phyloP scores from a whole-genome alignment of 2,113 vertebrate species.

The Burhinus bistriatus region DNA sequence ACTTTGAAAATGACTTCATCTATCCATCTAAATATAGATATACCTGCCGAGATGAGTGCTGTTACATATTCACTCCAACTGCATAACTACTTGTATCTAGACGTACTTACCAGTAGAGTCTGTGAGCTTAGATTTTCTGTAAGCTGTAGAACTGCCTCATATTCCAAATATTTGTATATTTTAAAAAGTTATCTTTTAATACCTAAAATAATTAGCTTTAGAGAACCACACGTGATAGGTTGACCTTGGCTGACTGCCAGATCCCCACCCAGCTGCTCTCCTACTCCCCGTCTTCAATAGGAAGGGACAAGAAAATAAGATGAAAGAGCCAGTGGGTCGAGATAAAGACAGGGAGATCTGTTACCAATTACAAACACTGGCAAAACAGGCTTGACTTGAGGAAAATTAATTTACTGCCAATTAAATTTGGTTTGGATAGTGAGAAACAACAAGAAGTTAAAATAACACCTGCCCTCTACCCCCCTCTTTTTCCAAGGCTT shows the following conservation, averaged over 20 bases:
- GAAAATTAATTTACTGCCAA: background rate
- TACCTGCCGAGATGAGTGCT: rapidly evolving
- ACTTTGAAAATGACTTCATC: background rate
- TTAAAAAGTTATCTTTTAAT: background rate
- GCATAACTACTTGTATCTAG: background rate
- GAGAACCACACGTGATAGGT: background rate
- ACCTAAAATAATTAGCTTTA: background rate
- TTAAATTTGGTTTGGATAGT: background rate
- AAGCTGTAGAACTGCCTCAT: background rate
- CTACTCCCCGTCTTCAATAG: background rate
- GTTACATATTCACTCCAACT: background rate
- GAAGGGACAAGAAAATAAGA: background rate
- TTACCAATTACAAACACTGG: background rate
- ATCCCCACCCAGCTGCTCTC: background rate
- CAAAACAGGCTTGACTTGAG: background rate
- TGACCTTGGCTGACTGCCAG: background rate
- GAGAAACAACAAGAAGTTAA: background rate
- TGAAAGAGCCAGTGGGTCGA: background rate
- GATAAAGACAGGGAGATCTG: background rate
- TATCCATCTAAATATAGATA: background rate
- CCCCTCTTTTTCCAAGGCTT: background rate
- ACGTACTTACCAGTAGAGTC: background rate
- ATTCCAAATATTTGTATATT: background rate
- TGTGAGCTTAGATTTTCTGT: background rate
- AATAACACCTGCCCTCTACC: background rate